Evolutionary conservation across 1,140 invertebrate genomes (phyloP), one percentile per base, ranked within the genome.

Genomic region (Scaptomyza montana): DNA sequence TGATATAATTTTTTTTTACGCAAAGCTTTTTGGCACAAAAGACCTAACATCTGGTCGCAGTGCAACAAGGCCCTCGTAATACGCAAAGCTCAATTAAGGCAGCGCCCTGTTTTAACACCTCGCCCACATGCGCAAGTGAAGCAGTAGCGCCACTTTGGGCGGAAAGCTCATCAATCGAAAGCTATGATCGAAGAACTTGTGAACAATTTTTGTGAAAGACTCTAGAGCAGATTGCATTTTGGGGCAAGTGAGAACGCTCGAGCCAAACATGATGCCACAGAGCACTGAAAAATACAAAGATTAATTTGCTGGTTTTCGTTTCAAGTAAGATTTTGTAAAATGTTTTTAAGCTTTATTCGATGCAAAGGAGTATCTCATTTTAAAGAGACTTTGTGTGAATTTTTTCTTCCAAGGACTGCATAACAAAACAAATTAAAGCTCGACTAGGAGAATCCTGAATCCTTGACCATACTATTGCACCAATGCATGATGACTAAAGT

Each of bases 171-270:
- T 94, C 63, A 98, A 92, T 54, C 93, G 93, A 1, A 95, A 94
- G 57, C 95, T 96, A 19, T 95, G 94, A 71, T 94, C 90, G 91
- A 98, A 97, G 49, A 98, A 95, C 64, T 94, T 93, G 69, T 96
- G 94, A 5, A 97, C 94, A 33, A 93, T 94, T 19, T 92, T 77
- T 0, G 96, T 94, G 76, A 97, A 94, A 91, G 89, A 78, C 33
- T 93, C 92, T 65, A 93, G 92, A 12, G 92, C 74, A 1, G 81
- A 46, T 47, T 81, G 72, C 30, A 76, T 79, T 46, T 78, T 33
- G 30, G 65, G 51, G n/a, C 68, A 54, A 13, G 10, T 47, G n/a
- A 90, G 45, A 72, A 68, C 92, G 67, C 55, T 91, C 46, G 75
- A 41, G 71, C 96, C 96, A 64, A 96, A 92, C 56, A 97, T 92